Conservation (phyloP, 2,113 vertebrate species). For the Platysteira castanea region DNA sequence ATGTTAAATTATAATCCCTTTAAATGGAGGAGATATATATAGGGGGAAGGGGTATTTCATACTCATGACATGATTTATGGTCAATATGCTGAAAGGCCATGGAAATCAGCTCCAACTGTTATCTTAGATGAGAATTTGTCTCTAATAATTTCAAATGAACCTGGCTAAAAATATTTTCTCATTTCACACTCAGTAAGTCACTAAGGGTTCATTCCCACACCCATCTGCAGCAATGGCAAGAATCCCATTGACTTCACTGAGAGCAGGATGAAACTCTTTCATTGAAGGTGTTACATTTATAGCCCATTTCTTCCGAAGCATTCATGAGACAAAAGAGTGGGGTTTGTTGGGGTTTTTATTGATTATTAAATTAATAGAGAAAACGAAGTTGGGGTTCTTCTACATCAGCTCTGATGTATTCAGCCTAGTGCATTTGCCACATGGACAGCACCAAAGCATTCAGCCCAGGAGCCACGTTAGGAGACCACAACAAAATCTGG, state of each 20-base stretch:
- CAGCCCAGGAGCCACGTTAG: rapidly evolving
- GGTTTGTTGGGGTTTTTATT: not conserved
- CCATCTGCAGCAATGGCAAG: slow-evolving; percentile 44
- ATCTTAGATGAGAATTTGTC: not conserved
- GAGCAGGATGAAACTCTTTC: not conserved
- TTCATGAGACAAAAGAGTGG: not conserved
- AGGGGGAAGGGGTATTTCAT: not conserved
- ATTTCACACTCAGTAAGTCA: slow-evolving; percentile 44
- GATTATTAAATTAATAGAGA: not conserved
- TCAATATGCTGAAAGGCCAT: not conserved
- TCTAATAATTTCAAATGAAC: slow-evolving; percentile 21
- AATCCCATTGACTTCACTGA: slow-evolving; percentile 20
- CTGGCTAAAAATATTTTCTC: slow-evolving; percentile 35
- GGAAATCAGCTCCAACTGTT: not conserved
- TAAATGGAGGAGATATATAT: not conserved
- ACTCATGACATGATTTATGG: not conserved
- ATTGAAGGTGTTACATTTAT: not conserved
- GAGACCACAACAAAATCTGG: not conserved
- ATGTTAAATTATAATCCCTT: not conserved
- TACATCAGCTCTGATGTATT: not conserved
- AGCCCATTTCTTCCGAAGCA: not conserved
- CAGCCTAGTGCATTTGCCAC: not conserved
- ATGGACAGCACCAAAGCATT: not conserved
- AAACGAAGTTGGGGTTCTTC: not conserved
- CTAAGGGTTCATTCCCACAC: slow-evolving; percentile 24